Conservation (phyloP, 1,140 invertebrate species). For the Trichonephila inaurata region DNA sequence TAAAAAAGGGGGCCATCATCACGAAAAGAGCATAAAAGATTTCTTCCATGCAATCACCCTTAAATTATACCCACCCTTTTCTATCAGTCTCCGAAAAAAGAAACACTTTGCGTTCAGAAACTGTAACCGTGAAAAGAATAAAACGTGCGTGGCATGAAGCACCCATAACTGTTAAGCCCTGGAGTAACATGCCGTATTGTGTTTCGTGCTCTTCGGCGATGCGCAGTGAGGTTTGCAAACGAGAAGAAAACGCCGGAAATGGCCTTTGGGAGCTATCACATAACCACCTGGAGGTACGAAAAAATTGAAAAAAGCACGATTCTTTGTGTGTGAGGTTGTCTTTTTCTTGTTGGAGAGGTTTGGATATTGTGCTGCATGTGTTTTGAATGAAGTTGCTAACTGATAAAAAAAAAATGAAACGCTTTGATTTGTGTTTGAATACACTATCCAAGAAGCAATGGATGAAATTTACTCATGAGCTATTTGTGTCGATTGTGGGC, state of each 20-base stretch:
- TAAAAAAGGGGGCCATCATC: neutral
- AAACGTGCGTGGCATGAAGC: slow-evolving; percentile 11
- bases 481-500: no score
- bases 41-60: neutral
- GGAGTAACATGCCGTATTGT: neutral
- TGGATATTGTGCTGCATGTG: neutral
- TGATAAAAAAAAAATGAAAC: no score
- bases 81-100: neutral
- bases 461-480: no score
- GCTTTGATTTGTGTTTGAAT: no score
- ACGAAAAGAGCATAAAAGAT: slow-evolving; percentile 6
- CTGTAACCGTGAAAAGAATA: neutral
- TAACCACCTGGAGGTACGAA: neutral
- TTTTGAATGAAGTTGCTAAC: no score
- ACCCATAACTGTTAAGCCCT: neutral
- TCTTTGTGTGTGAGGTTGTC: no score
- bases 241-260: neutral
- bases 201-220: neutral
- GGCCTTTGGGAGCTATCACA: no score
- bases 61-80: slow-evolving; percentile 13
- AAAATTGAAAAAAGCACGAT: neutral
- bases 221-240: neutral
- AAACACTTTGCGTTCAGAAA: neutral
- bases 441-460: no score
- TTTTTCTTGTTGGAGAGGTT: neutral